These are phyloP conservation scores for Bembecia ichneumoniformis DNA, from an alignment of 2,888 invertebrate genomes.

Conservation along the genomic window DNA sequence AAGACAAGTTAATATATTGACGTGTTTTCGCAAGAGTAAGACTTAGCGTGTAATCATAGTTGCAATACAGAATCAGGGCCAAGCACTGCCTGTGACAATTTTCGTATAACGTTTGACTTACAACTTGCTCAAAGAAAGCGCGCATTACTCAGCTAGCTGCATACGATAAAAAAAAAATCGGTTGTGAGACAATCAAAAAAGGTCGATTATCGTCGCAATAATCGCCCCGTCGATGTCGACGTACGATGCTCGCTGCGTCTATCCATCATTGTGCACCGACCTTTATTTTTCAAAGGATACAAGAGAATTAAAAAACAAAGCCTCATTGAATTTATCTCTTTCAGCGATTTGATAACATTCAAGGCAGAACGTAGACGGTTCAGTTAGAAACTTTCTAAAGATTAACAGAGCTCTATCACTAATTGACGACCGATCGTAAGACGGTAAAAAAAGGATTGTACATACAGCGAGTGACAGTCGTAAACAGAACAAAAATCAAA, in stretches of 20 bases:
- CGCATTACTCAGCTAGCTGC: slow-evolving; percentile 27
- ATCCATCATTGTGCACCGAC: slow-evolving; percentile 33
- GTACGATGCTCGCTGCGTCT: slow-evolving; percentile 21
- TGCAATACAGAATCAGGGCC: no score
- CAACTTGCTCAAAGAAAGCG: slow-evolving; percentile 3
- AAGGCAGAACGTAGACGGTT: neutral
- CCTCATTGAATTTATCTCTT: neutral
- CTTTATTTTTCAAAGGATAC: slow-evolving; percentile 5
- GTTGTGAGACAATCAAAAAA: slow-evolving; percentile 32
- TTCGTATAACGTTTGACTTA: neutral
- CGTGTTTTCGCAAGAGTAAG: no score
- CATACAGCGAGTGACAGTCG: slow-evolving; percentile 37
- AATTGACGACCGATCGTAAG: slow-evolving; percentile 45
- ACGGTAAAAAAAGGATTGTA: slow-evolving; percentile 18
- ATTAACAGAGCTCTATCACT: slow-evolving; percentile 16
- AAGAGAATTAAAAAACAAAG: neutral
- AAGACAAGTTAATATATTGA: no score
- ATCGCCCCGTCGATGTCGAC: slow-evolving; percentile 31
- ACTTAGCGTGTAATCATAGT: no score
- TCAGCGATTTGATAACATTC: neutral
- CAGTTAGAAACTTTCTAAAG: neutral
- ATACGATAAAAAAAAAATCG: slow-evolving; percentile 21
- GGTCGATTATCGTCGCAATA: slow-evolving; percentile 48
- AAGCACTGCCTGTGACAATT: no score
- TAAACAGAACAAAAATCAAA: slow-evolving; percentile 61